Conservation (phyloP, 2,888 invertebrate species). For the Lasiommata megera region DNA sequence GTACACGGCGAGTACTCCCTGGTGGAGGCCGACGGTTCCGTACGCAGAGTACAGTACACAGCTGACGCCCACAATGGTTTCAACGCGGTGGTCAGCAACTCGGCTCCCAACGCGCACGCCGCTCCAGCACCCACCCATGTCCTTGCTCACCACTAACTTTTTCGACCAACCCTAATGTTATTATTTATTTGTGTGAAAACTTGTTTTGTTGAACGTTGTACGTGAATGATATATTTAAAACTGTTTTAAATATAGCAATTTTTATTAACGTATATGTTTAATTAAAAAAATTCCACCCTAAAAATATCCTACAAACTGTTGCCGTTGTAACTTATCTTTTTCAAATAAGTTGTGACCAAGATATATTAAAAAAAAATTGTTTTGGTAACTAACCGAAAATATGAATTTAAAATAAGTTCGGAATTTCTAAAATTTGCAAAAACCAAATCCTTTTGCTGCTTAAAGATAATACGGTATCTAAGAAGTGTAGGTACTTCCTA, state of each 20-base stretch:
- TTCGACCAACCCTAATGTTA: background rate
- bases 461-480: too few relatives aligned
- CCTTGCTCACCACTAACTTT: background rate
- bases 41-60: constrained; percentile 53
- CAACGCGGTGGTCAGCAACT: constrained; percentile 49
- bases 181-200: background rate
- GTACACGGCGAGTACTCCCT: constrained; percentile 79
- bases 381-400: too few relatives aligned
- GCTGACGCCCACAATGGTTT: constrained; percentile 69
- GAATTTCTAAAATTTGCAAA: too few relatives aligned
- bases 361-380: too few relatives aligned
- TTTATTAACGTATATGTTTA: background rate
- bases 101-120: constrained; percentile 54
- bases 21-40: constrained; percentile 69
- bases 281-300: background rate
- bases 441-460: too few relatives aligned
- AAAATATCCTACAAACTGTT: background rate
- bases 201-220: background rate
- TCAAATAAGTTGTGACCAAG: too few relatives aligned
- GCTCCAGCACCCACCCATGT: background rate
- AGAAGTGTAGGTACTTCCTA: too few relatives aligned
- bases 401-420: too few relatives aligned
- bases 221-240: background rate
- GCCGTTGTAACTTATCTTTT: background rate
- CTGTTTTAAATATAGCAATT: background rate